phyloP scores from a whole-genome alignment of 2,113 vertebrate species.

The Grammomys dolichurus region DNA sequence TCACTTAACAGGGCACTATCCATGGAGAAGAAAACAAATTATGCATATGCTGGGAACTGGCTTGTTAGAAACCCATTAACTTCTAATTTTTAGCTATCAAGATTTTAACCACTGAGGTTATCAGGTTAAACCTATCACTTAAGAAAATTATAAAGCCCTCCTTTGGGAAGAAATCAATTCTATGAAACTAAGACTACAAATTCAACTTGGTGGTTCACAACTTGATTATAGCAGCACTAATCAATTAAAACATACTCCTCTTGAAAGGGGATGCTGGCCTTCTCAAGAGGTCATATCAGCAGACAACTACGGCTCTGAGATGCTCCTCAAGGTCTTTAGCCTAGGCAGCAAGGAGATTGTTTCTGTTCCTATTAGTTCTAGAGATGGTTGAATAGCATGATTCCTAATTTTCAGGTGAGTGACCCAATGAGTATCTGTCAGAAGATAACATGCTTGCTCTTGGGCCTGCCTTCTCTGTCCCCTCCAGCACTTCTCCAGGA shows the following conservation, averaged over 20 bases:
- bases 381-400: neutral
- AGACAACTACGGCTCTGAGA: neutral
- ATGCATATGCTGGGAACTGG: conserved; percentile 44
- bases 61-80: conserved; percentile 70
- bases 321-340: neutral
- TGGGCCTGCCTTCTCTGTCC: neutral
- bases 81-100: conserved; percentile 72
- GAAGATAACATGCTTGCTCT: neutral
- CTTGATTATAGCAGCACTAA: neutral
- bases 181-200: conserved; percentile 51
- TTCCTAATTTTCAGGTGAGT: neutral
- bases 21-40: conserved; percentile 46
- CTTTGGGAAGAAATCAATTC: conserved; percentile 64
- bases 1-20: neutral
- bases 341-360: neutral
- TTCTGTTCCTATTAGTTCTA: neutral
- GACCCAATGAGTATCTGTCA: neutral
- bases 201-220: conserved; percentile 28
- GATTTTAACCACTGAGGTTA: conserved; percentile 69
- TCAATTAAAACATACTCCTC: conserved; percentile 57
- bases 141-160: conserved; percentile 72
- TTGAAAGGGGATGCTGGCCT: neutral
- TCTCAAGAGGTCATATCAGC: neutral
- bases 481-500: neutral
- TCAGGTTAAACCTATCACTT: conserved; percentile 75